phyloP scores from a whole-genome alignment of 2,888 invertebrate genomes.

The Hypena proboscidalis region DNA sequence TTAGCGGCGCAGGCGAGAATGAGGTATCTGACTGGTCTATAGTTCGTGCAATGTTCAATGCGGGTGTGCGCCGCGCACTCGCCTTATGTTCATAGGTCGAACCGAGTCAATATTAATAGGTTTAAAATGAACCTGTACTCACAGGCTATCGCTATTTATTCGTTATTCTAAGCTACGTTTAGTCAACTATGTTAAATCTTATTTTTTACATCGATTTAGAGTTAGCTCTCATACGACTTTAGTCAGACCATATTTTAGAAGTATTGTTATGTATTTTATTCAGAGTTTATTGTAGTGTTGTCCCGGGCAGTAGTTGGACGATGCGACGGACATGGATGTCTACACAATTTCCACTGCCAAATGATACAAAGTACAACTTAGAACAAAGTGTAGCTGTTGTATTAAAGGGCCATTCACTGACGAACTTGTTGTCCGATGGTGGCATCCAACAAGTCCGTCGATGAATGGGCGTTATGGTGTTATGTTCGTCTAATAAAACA shows the following conservation, averaged over 20 bases:
- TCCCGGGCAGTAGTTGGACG: conserved; percentile 46
- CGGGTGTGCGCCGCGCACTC: conserved; percentile 60
- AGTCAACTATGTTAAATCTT: conserved; percentile 53
- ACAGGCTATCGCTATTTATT: conserved; percentile 74
- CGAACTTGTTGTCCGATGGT: background rate
- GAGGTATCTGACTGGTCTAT: too few relatives aligned
- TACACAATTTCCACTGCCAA: conserved; percentile 73
- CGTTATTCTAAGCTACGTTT: conserved; percentile 60
- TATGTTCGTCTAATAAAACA: conserved; percentile 45
- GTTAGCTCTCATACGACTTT: conserved; percentile 31
- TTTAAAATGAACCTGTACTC: conserved; percentile 53
- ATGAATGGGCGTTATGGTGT: conserved; percentile 34
- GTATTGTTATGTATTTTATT: conserved; percentile 52
- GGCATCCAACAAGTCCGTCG: background rate
- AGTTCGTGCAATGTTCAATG: conserved; percentile 1
- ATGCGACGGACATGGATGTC: conserved; percentile 43
- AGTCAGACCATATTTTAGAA: conserved; percentile 43
- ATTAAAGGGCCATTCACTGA: conserved; percentile 12
- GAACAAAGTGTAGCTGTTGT: conserved; percentile 55
- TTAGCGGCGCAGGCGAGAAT: too few relatives aligned
- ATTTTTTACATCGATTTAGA: conserved; percentile 60
- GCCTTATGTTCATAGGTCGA: conserved; percentile 73
- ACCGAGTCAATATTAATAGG: conserved; percentile 65
- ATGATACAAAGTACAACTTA: conserved; percentile 72
- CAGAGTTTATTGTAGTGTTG: conserved; percentile 55